Evolutionary conservation across 23 tunicate genomes (phyloP).

Genomic region (Trididemnum nubilum): DNA sequence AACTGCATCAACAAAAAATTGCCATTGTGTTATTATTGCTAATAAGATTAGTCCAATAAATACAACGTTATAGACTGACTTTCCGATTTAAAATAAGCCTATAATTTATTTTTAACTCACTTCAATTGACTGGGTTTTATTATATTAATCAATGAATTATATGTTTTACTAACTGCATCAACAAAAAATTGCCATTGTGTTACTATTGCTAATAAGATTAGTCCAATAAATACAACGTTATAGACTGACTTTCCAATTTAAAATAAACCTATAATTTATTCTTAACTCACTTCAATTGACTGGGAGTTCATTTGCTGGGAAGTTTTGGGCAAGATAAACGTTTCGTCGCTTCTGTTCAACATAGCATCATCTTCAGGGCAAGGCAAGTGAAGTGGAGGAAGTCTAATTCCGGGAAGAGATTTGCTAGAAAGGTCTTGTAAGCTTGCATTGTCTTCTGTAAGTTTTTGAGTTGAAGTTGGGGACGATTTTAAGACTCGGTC

Average conservation of each 20-base stretch:
- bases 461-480: neutral
- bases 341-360: neutral
- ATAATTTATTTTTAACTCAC: neutral
- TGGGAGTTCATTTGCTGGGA: neutral
- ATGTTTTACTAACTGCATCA: too few relatives aligned
- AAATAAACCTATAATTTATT: neutral
- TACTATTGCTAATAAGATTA: too few relatives aligned
- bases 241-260: too few relatives aligned
- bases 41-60: too few relatives aligned
- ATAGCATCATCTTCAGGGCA: neutral
- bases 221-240: too few relatives aligned
- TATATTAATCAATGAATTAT: too few relatives aligned
- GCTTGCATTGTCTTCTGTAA: neutral
- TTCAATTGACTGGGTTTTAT: neutral
- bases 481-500: neutral
- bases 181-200: too few relatives aligned
- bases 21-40: too few relatives aligned
- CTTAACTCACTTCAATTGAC: neutral
- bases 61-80: too few relatives aligned
- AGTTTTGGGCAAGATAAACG: neutral
- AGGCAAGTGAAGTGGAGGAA: constrained; percentile 8
- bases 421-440: neutral
- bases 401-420: constrained; percentile 24
- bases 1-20: too few relatives aligned
- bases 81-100: too few relatives aligned